phyloP scores from a whole-genome alignment of 2,113 vertebrate genomes.

The Formicarius rufipectus region DNA sequence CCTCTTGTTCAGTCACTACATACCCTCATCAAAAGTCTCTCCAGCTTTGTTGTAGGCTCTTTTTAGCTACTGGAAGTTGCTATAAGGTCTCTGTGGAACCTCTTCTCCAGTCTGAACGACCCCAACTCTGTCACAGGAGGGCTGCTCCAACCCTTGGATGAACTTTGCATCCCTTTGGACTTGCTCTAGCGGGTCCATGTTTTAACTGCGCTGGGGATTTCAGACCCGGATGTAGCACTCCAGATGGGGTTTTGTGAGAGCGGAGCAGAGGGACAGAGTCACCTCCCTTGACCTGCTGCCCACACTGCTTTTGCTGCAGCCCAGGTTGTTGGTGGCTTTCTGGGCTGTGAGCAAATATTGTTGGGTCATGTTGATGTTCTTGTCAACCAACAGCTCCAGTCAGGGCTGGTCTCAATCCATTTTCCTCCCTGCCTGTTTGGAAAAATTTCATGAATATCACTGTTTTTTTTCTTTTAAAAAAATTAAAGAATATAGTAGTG shows the following conservation, averaged over 20 bases:
- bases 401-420: neutral
- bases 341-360: neutral
- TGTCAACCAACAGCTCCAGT: neutral
- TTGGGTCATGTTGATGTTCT: neutral
- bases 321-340: neutral
- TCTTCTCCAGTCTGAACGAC: neutral
- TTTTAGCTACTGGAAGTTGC: neutral
- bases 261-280: neutral
- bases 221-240: neutral
- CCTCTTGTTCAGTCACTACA: neutral
- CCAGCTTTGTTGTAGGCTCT: neutral
- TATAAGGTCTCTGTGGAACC: neutral
- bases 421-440: neutral
- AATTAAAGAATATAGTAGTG: neutral
- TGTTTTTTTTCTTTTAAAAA: neutral
- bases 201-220: neutral
- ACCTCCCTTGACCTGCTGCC: neutral
- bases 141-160: neutral
- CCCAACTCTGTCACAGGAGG: neutral
- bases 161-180: neutral
- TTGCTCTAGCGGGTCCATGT: rapidly evolving
- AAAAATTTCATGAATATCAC: neutral
- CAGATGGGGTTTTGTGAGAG: too few species aligned
- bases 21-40: neutral
- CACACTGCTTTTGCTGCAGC: rapidly evolving